Conservation (phyloP, 2,888 invertebrate species). For the Crepidodera aurea region DNA sequence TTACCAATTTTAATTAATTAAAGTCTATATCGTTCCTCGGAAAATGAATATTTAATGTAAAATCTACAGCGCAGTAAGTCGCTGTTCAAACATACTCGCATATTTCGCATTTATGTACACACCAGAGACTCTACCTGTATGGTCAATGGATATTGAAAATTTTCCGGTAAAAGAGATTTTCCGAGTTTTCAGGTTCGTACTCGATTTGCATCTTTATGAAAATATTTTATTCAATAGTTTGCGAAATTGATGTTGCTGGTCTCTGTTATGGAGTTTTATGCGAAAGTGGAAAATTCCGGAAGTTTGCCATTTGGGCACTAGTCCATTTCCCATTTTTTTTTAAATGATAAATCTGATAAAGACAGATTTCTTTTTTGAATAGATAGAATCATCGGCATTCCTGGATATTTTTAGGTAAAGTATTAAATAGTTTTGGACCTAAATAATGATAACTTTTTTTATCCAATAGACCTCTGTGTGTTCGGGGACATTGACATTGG, state of each 20-base stretch:
- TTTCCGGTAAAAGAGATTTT: conserved; percentile 1
- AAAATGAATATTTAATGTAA: conserved; percentile 28
- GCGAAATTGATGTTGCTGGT: neutral
- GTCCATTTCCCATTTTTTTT: no score
- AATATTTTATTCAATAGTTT: neutral
- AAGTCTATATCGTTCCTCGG: conserved; percentile 22
- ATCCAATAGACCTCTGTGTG: no score
- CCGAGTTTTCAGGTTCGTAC: neutral
- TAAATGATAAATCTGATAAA: no score
- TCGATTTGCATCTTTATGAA: conserved; percentile 7
- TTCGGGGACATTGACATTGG: no score
- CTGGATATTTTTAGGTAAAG: no score
- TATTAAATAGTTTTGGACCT: no score
- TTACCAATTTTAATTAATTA: conserved; percentile 29
- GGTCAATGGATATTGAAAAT: conserved; percentile 9
- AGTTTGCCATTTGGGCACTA: no score
- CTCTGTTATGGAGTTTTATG: no score
- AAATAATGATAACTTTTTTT: no score
- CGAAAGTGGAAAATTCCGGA: no score
- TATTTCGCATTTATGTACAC: conserved; percentile 1
- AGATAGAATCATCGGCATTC: no score
- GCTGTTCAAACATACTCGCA: neutral
- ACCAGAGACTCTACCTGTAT: conserved; percentile 4
- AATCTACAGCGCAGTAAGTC: conserved; percentile 15
- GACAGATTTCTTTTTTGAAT: no score